Base-by-base conservation (phyloP, 2,113 vertebrate species). In the Struthidea cinerea region DNA sequence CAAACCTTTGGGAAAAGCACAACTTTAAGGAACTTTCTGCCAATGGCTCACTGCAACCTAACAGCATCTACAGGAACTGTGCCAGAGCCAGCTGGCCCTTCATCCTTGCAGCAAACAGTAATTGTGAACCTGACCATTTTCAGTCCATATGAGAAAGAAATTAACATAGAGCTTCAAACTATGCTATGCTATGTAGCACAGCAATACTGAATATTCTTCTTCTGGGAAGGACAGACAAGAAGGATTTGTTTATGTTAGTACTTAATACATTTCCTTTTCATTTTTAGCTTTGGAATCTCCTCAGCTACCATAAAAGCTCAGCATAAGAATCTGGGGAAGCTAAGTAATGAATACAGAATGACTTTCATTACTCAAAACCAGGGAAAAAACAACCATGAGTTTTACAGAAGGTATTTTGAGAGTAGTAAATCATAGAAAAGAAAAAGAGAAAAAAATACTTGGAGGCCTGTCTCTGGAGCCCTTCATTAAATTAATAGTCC, bases 271-370 rank as follows among this genome's bases (percentile, higher is more conserved):
- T 94, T 89, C n/a, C 42, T 91, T 87, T 92, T 89, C 30, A 57
- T 88, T 92, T 93, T 92, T 82, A 89, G 77, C 64, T 82, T 89
- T 89, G 67, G 55, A 85, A 91, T 42, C 28, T 61, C 18, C 84
- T 96, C 61, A 76, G 70, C n/a, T 78, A 64, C 65, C 46, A 60
- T 75, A 84, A 91, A 92, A 78, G 16, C 26, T 91, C 69, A 82
- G 3, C n/a, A 18, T 44, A 94, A 91, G 80, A 87, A 86, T 87
- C 46, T 75, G 24, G 6, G n/a, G 49, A 90, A 92, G 74, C 37
- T 76, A 84, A 89, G 57, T 44, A 91, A 76, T 56, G 47, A 87
- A 68, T 37, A 77, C 44, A 75, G 53, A 70, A 47, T 16, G 75
- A 89, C 13, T 74, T 91, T 74, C 47, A 33, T 93, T 89, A 37